phyloP scores from a whole-genome alignment of 2,113 vertebrate genomes.

The Rhodinocichla rosea region DNA sequence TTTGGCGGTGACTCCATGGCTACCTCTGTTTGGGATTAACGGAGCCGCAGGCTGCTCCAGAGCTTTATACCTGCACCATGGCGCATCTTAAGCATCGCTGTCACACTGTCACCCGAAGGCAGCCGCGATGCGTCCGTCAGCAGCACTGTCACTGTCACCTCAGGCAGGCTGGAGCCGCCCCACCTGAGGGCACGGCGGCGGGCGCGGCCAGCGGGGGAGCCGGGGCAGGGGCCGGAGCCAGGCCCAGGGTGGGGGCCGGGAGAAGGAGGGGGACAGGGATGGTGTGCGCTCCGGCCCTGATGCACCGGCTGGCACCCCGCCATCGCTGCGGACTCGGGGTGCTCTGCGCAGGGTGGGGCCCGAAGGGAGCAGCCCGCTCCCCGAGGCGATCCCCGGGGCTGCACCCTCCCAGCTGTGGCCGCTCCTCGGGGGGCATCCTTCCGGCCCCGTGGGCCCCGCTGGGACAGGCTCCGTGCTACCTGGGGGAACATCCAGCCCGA shows the following conservation, averaged over 20 bases:
- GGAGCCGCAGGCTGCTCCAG: not conserved
- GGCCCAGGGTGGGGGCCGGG: too few relatives aligned
- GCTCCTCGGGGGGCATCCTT: not conserved
- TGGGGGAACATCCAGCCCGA: not conserved
- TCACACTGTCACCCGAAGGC: not conserved
- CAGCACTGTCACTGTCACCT: not conserved
- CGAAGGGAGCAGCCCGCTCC: not conserved
- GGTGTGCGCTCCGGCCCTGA: not conserved
- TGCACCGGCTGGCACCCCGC: not conserved
- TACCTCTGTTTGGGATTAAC: not conserved
- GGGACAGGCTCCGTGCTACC: not conserved
- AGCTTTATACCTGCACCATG: not conserved
- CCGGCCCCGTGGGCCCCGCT: not conserved
- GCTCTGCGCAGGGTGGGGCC: not conserved
- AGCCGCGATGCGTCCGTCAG: not conserved
- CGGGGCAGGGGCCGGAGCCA: not conserved
- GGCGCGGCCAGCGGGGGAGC: rapidly evolving
- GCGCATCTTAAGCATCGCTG: rapidly evolving
- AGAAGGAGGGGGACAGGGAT: not conserved
- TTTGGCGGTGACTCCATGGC: rapidly evolving
- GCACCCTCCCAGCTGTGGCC: not conserved
- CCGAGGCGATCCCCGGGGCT: not conserved
- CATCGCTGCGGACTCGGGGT: constrained; percentile 9
- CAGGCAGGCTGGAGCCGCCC: rapidly evolving
- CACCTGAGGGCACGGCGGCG: rapidly evolving